phyloP scores from a whole-genome alignment of 2,888 invertebrate species.

The Drosophila antonietae region DNA sequence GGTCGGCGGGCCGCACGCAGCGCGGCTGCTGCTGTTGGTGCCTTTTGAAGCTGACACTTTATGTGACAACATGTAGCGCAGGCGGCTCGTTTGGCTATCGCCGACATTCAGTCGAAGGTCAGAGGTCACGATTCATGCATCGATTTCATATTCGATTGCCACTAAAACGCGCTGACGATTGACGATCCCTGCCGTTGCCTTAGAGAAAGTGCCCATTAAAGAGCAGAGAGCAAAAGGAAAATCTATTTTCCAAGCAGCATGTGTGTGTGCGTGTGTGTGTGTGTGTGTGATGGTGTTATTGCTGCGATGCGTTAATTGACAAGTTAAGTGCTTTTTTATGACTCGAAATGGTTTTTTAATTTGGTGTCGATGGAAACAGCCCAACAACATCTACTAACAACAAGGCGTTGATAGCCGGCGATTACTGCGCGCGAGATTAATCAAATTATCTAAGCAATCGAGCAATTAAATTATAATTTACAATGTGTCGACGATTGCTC shows the following conservation, averaged over 20 bases:
- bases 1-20: slow-evolving; percentile 65
- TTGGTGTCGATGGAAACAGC: slow-evolving; percentile 73
- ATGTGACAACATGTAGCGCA: slow-evolving; percentile 75
- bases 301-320: slow-evolving; percentile 72
- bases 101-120: slow-evolving; percentile 51
- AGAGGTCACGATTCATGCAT: slow-evolving; percentile 47
- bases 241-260: slow-evolving; percentile 30
- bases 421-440: slow-evolving; percentile 55
- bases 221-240: slow-evolving; percentile 29
- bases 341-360: slow-evolving; percentile 80
- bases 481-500: slow-evolving; percentile 53
- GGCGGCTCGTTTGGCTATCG: slow-evolving; percentile 33
- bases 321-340: slow-evolving; percentile 81
- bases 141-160: slow-evolving; percentile 22
- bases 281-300: slow-evolving; percentile 25
- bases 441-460: slow-evolving; percentile 52
- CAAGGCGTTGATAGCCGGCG: slow-evolving; percentile 62
- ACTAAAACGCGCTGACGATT: slow-evolving; percentile 71
- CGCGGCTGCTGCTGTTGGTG: slow-evolving; percentile 32
- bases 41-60: slow-evolving; percentile 73
- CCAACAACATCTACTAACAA: slow-evolving; percentile 18
- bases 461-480: slow-evolving; percentile 71
- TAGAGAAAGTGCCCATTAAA: slow-evolving; percentile 54
- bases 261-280: slow-evolving; percentile 13
- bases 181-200: slow-evolving; percentile 28